These are phyloP conservation scores for Empis livida DNA, from an alignment of 2,888 invertebrate genomes.

Conservation along the genomic window DNA sequence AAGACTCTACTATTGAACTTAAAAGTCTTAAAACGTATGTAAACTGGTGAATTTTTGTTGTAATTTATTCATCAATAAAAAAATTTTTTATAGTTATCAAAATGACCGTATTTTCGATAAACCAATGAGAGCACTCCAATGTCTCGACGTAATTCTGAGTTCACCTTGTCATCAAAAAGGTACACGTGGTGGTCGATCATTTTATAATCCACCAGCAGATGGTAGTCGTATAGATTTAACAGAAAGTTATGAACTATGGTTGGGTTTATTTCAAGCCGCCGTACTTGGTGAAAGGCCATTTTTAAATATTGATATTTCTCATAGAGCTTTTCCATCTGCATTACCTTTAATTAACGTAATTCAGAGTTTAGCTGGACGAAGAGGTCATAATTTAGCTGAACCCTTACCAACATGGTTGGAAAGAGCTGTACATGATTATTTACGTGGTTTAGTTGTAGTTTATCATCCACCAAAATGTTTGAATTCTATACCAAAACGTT, in stretches of 20 bases:
- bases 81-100: slow-evolving; percentile 20
- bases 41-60: too few species aligned
- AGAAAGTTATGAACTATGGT: slow-evolving; percentile 80
- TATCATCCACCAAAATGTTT: slow-evolving; percentile 25
- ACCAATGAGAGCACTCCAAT: slow-evolving; percentile 40
- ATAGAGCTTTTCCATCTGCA: slow-evolving; percentile 60
- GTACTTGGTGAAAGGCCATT: slow-evolving; percentile 78
- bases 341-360: slow-evolving; percentile 32
- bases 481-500: slow-evolving; percentile 17
- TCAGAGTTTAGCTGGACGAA: background rate
- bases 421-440: slow-evolving; percentile 9
- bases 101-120: slow-evolving; percentile 26
- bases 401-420: background rate
- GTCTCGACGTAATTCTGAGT: slow-evolving; percentile 52
- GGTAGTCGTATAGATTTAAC: slow-evolving; percentile 40
- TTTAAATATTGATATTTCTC: slow-evolving; percentile 82
- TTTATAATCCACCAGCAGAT: slow-evolving; percentile 46
- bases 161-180: slow-evolving; percentile 32
- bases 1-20: slow-evolving; percentile 4
- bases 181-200: slow-evolving; percentile 45
- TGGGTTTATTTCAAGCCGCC: slow-evolving; percentile 86
- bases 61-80: too few species aligned
- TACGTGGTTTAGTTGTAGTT: slow-evolving; percentile 22
- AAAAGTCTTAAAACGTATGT: background rate
- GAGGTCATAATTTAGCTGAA: slow-evolving; percentile 1